A percentile compares a stretch with the other conserved stretches of the same genome.
Evolutionary conservation across 2,888 invertebrate genomes (phyloP).

Genomic region (Hirtodrosophila trivittata): DNA sequence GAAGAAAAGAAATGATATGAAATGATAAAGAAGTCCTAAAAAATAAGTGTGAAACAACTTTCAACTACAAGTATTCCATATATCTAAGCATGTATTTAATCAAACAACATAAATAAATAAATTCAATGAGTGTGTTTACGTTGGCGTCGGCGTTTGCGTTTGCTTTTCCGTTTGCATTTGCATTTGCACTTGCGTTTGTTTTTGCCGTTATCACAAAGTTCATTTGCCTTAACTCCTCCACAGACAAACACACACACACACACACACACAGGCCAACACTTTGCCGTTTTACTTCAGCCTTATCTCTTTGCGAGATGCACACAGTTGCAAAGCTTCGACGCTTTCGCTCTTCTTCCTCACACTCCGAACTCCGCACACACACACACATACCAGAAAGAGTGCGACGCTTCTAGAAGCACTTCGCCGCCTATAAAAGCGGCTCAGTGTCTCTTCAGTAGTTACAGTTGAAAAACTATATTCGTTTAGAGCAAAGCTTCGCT

Average conservation of each 20-base stretch:
- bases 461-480: too few relatives aligned
- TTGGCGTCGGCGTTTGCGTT: constrained; percentile 1
- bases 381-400: too few relatives aligned
- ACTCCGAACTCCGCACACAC: too few relatives aligned
- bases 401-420: too few relatives aligned
- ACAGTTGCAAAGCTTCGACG: too few relatives aligned
- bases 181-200: too few relatives aligned
- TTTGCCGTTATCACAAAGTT: constrained; percentile 2
- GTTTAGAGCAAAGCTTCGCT: too few relatives aligned
- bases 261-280: background rate
- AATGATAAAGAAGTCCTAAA: constrained; percentile 64
- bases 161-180: constrained; percentile 9
- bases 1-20: constrained; percentile 39
- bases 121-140: constrained; percentile 43
- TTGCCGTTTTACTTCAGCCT: too few relatives aligned
- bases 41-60: constrained; percentile 68
- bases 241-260: background rate
- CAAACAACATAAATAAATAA: constrained; percentile 56
- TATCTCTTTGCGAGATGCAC: too few relatives aligned
- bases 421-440: too few relatives aligned
- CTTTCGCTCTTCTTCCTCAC: too few relatives aligned
- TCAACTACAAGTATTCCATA: constrained; percentile 70
- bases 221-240: background rate
- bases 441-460: too few relatives aligned
- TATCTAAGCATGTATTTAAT: constrained; percentile 67